Evolutionary conservation across 2,888 invertebrate genomes (phyloP).

Genomic region (Lathronympha strigana): DNA sequence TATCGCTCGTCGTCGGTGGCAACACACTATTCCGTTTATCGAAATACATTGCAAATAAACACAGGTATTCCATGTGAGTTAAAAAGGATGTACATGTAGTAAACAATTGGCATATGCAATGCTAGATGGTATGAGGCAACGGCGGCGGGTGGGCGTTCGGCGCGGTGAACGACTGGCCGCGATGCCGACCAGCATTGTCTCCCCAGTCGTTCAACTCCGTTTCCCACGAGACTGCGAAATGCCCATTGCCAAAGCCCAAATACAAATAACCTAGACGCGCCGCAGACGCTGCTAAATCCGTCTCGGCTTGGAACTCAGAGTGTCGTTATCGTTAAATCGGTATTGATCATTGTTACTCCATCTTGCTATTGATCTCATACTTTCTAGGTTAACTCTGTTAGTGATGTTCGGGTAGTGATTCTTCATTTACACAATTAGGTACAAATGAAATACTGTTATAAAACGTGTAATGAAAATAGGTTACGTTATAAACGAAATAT

Average conservation of each 20-base stretch:
- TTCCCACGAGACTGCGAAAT: conserved; percentile 81
- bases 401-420: conserved; percentile 18
- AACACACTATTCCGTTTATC: not conserved
- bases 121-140: conserved; percentile 49
- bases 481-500: conserved; percentile 17
- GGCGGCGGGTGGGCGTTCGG: conserved; percentile 43
- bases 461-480: conserved; percentile 21
- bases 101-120: conserved; percentile 42
- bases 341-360: conserved; percentile 51
- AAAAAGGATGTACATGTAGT: conserved; percentile 23
- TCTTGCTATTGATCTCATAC: conserved; percentile 44
- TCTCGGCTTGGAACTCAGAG: conserved; percentile 63
- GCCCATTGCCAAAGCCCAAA: conserved; percentile 80
- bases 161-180: conserved; percentile 66
- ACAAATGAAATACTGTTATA: conserved; percentile 21
- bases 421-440: conserved; percentile 16
- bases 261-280: conserved; percentile 82
- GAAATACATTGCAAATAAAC: conserved; percentile 5
- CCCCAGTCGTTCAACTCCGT: conserved; percentile 82
- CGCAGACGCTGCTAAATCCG: conserved; percentile 80
- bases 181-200: conserved; percentile 72
- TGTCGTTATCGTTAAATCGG: conserved; percentile 57
- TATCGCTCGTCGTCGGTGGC: not conserved
- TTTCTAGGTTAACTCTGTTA: conserved; percentile 39
- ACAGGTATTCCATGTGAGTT: not conserved